These are phyloP conservation scores for Malacoraja senta DNA, from an alignment of 2,797 vertebrate genomes.

Conservation along the genomic window DNA sequence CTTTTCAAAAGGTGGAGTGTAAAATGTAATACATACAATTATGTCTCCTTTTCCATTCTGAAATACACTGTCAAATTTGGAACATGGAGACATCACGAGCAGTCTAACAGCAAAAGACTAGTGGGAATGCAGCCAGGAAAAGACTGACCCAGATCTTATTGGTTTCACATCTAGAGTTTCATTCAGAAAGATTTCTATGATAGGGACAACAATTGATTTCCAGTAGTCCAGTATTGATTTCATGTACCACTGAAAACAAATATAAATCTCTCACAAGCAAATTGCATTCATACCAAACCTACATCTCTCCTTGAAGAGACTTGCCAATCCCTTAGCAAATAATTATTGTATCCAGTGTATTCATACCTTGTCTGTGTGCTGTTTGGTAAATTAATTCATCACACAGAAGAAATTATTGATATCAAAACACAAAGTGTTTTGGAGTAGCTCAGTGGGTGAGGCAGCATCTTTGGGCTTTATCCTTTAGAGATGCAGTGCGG, in stretches of 20 bases:
- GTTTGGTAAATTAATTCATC: neutral
- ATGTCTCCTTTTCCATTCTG: neutral
- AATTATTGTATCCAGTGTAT: neutral
- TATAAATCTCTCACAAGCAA: neutral
- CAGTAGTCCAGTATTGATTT: neutral
- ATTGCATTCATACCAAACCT: neutral
- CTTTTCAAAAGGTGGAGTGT: too few relatives aligned
- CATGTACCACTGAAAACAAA: neutral
- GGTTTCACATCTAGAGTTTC: neutral
- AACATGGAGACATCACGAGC: neutral
- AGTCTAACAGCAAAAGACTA: neutral
- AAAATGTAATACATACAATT: neutral
- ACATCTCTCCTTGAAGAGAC: neutral
- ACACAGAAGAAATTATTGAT: neutral
- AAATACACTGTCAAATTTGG: neutral
- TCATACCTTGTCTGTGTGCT: neutral
- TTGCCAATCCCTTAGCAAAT: neutral
- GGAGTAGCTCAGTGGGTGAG: too few relatives aligned
- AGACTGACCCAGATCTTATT: neutral
- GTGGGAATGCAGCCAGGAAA: neutral
- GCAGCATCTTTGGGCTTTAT: too few relatives aligned
- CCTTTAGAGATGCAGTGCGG: too few relatives aligned
- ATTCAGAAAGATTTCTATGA: neutral
- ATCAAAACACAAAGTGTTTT: neutral
- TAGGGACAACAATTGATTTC: neutral